A percentile compares a stretch with the other conserved stretches of the same genome.
phyloP scores from a whole-genome alignment of 2,113 vertebrate genomes.

The Brienomyrus brachyistius region DNA sequence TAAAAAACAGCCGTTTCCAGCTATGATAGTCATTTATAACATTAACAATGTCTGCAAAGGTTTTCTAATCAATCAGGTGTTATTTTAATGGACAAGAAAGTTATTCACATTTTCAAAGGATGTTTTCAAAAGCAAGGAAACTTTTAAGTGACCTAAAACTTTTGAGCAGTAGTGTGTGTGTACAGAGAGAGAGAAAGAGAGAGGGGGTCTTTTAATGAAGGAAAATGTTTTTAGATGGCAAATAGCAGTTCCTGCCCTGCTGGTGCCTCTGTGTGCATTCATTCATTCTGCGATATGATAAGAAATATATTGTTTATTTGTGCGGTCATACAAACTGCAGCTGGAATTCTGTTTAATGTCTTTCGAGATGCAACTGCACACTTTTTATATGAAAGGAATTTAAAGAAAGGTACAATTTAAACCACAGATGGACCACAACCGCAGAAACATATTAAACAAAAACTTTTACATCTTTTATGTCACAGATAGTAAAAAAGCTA shows the following conservation, averaged over 20 bases:
- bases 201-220: constrained; percentile 23
- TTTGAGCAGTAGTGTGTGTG: too few species aligned
- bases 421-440: background rate
- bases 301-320: constrained; percentile 11
- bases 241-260: constrained; percentile 43
- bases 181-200: background rate
- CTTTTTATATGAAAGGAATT: background rate
- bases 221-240: constrained; percentile 54
- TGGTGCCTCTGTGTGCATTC: constrained; percentile 46
- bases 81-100: background rate
- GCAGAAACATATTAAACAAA: background rate
- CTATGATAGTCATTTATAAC: too few species aligned
- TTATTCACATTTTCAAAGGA: too few species aligned
- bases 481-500: background rate
- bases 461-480: background rate
- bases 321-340: background rate
- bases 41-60: too few species aligned
- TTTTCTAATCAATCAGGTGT: too few species aligned
- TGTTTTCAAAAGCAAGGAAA: too few species aligned
- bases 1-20: background rate
- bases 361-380: background rate
- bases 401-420: background rate
- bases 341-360: background rate
- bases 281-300: constrained; percentile 30
- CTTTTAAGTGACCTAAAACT: too few species aligned